phyloP scores from a whole-genome alignment of 2,797 vertebrate species.

The Labroides dimidiatus region DNA sequence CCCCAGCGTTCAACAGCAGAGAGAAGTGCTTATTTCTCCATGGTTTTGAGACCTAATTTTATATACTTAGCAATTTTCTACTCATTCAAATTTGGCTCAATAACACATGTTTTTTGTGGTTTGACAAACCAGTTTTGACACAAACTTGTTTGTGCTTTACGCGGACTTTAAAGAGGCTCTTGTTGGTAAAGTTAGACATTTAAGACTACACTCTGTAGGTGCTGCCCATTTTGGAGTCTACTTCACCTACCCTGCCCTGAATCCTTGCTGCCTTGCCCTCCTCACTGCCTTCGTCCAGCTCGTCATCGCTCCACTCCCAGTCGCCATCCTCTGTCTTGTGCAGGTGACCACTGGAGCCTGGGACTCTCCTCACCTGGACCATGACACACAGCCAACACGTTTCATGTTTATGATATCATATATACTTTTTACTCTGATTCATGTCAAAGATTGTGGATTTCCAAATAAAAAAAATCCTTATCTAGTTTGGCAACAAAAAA shows the following conservation, averaged over 20 bases:
- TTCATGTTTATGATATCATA: too few species aligned
- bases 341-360: constrained; percentile 96
- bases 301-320: constrained; percentile 99
- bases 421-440: too few species aligned
- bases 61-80: too few species aligned
- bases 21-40: too few species aligned
- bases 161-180: too few species aligned
- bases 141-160: too few species aligned
- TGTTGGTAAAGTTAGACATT: not conserved
- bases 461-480: not conserved
- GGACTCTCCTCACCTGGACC: constrained; percentile 93
- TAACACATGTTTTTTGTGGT: too few species aligned
- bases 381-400: constrained; percentile 14
- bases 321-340: constrained; percentile 98
- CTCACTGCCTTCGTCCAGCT: constrained; percentile 94
- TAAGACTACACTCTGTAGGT: not conserved
- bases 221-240: not conserved
- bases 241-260: constrained; percentile 89
- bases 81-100: too few species aligned
- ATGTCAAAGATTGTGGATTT: constrained; percentile 5
- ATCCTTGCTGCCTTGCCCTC: constrained; percentile 93
- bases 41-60: too few species aligned
- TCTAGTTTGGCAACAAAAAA: too few species aligned
- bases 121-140: too few species aligned
- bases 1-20: too few species aligned